Conservation (phyloP, 2,888 invertebrate species). For the Leptopilina myrica region DNA sequence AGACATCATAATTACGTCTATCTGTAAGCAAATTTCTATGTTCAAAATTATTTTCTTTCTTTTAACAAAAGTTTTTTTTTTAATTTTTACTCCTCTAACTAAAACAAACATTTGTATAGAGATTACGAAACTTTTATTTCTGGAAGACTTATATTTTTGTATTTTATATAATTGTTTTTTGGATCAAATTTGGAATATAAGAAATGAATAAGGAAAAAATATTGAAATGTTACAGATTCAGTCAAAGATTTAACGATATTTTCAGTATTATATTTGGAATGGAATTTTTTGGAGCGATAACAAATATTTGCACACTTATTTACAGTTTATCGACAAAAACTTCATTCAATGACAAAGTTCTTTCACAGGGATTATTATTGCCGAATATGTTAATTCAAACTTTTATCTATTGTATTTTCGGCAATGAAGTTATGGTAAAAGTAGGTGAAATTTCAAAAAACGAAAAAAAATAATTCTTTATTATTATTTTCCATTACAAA, state of each 20-base stretch:
- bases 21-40: neutral
- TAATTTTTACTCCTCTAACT: too few species aligned
- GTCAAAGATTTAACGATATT: neutral
- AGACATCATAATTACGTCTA: neutral
- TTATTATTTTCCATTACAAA: too few species aligned
- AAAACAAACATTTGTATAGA: too few species aligned
- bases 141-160: too few species aligned
- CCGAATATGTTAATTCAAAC: constrained; percentile 56
- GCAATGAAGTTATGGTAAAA: constrained; percentile 61
- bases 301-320: neutral
- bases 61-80: too few species aligned
- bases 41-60: too few species aligned
- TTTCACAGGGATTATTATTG: neutral
- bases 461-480: neutral
- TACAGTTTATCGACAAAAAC: neutral
- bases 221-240: neutral
- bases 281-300: neutral
- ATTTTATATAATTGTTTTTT: too few species aligned
- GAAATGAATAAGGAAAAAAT: too few species aligned
- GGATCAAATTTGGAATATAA: too few species aligned
- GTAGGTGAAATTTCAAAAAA: constrained; percentile 44
- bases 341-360: neutral
- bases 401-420: constrained; percentile 64
- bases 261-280: neutral
- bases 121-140: too few species aligned